These are phyloP conservation scores for Burhinus oedicnemus DNA, from an alignment of 2,113 vertebrate genomes.

Conservation along the genomic window DNA sequence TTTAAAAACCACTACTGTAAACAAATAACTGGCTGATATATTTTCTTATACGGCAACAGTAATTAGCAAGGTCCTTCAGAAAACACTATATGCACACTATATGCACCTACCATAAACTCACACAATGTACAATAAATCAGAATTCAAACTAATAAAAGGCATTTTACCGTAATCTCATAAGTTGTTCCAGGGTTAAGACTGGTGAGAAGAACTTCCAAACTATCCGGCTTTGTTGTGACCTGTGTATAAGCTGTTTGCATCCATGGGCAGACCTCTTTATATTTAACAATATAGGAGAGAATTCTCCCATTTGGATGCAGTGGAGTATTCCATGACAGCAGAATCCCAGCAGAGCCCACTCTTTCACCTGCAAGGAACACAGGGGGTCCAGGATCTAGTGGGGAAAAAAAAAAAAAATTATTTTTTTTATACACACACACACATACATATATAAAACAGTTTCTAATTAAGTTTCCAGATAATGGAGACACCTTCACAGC, in stretches of 20 bases:
- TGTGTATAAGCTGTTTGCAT: conserved; percentile 84
- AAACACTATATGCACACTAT: not conserved
- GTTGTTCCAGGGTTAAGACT: conserved; percentile 91
- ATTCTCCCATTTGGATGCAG: conserved; percentile 79
- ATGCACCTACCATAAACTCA: not conserved
- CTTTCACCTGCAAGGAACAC: conserved; percentile 84
- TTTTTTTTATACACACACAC: not conserved
- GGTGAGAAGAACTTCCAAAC: conserved; percentile 89
- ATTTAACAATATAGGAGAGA: conserved; percentile 87
- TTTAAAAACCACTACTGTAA: not conserved
- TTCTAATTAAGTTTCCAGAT: not conserved
- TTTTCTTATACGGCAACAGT: not conserved
- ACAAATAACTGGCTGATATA: not conserved
- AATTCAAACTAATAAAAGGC: not conserved
- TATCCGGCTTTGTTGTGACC: conserved; percentile 80
- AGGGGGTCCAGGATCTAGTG: conserved; percentile 83
- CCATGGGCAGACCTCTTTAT: conserved; percentile 94
- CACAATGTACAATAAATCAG: not conserved
- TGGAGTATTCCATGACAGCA: conserved; percentile 88
- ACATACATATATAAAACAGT: not conserved
- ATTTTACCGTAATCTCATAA: conserved; percentile 91
- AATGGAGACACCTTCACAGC: not conserved
- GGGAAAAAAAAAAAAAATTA: not conserved
- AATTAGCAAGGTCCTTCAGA: not conserved
- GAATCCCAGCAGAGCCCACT: conserved; percentile 93